These are phyloP conservation scores for Steinernema khuongi DNA, from an alignment of 1,140 invertebrate species.

Conservation along the genomic window DNA sequence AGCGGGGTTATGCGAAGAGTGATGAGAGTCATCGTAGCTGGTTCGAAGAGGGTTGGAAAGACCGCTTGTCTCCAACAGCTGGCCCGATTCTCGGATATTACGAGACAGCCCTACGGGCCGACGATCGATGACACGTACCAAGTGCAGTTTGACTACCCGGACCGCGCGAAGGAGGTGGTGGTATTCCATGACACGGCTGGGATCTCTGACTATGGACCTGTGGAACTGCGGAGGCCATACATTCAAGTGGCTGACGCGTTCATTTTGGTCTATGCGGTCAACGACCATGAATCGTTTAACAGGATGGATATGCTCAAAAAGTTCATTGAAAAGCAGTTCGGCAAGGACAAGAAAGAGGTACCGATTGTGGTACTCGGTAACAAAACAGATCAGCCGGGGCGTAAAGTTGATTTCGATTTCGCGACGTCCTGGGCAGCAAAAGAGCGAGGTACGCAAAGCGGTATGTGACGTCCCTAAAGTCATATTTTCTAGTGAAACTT, in stretches of 20 bases:
- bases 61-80: constrained; percentile 45
- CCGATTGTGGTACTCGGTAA: constrained; percentile 52
- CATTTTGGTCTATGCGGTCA: constrained; percentile 51
- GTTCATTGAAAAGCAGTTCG: constrained; percentile 48
- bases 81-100: constrained; percentile 36
- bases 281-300: constrained; percentile 52
- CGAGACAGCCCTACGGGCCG: constrained; percentile 42
- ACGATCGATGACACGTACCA: constrained; percentile 59
- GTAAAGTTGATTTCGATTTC: constrained; percentile 47
- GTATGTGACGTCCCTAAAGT: constrained; percentile 4
- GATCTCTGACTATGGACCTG: constrained; percentile 37
- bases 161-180: constrained; percentile 43
- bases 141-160: constrained; percentile 40
- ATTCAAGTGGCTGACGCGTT: constrained; percentile 57
- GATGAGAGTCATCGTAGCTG: constrained; percentile 43
- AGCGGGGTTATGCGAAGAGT: constrained; percentile 33
- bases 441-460: constrained; percentile 38
- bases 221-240: constrained; percentile 43
- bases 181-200: constrained; percentile 57
- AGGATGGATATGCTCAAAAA: constrained; percentile 53
- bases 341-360: constrained; percentile 54
- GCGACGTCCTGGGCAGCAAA: constrained; percentile 46
- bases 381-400: constrained; percentile 42
- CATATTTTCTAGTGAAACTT: constrained; percentile 43
- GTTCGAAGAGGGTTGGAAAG: constrained; percentile 40